Conservation (phyloP, 2,888 invertebrate genomes). For the Drymonia ruficornis region DNA sequence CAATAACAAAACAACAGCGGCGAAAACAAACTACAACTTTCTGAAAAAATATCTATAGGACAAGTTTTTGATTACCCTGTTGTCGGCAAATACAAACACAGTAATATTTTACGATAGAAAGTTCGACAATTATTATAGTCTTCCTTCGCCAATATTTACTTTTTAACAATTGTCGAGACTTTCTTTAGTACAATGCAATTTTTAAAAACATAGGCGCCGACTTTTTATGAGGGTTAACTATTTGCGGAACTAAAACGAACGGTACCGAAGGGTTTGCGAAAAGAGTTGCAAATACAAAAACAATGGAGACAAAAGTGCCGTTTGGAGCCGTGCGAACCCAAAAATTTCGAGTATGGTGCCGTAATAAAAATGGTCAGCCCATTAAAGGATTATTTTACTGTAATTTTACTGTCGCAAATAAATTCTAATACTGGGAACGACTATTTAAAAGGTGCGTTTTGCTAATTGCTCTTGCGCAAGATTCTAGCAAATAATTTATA, state of each 20-base stretch:
- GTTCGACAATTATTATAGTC: conserved; percentile 9
- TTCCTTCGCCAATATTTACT: conserved; percentile 38
- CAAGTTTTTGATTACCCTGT: neutral
- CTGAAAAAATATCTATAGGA: neutral
- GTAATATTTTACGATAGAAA: conserved; percentile 14
- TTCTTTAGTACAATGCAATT: conserved; percentile 31
- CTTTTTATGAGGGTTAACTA: conserved; percentile 52
- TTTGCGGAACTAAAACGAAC: conserved; percentile 49
- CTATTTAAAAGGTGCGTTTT: conserved; percentile 24
- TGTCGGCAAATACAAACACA: neutral
- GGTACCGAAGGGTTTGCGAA: conserved; percentile 60
- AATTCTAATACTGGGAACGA: conserved; percentile 31
- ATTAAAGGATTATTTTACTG: conserved; percentile 65
- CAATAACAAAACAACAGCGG: too few species aligned
- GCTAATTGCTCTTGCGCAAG: conserved; percentile 21
- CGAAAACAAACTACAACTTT: neutral
- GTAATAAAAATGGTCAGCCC: conserved; percentile 40
- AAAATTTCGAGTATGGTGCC: conserved; percentile 48
- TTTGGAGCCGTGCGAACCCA: conserved; percentile 45
- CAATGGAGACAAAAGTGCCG: conserved; percentile 51
- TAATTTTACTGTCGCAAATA: conserved; percentile 66
- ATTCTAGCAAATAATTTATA: neutral
- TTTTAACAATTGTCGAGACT: conserved; percentile 24
- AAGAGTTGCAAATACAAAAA: conserved; percentile 68
- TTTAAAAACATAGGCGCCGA: conserved; percentile 46